Evolutionary conservation across 2,888 invertebrate genomes (phyloP).

Genomic region (Lithophane semibrunnea): DNA sequence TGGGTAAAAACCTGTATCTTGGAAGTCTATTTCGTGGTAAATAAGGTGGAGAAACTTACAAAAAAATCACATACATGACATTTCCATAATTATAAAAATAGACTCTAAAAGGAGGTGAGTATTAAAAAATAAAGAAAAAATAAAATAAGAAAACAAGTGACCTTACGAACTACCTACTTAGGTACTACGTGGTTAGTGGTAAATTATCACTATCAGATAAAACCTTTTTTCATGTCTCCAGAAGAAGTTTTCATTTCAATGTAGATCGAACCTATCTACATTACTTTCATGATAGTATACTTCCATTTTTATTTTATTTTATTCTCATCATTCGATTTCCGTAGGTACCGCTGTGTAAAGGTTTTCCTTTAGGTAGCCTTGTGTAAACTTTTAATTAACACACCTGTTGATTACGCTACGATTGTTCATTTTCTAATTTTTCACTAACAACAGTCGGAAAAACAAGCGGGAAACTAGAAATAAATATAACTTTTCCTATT

Average conservation of each 20-base stretch:
- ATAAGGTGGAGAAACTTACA: too few species aligned
- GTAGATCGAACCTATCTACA: neutral
- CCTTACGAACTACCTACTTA: too few species aligned
- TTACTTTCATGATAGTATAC: neutral
- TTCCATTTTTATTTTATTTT: too few species aligned
- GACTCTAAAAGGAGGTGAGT: neutral
- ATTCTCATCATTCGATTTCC: too few species aligned
- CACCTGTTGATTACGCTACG: neutral
- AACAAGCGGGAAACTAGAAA: conserved; percentile 34
- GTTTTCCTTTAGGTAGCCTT: too few species aligned
- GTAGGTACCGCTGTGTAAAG: neutral
- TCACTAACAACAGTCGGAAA: neutral
- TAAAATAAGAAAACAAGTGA: too few species aligned
- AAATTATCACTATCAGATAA: neutral
- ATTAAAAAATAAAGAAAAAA: neutral
- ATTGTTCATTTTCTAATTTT: conserved; percentile 15
- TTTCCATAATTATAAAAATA: neutral
- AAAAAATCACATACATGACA: neutral
- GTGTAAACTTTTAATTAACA: conserved; percentile 13
- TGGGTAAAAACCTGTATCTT: too few species aligned
- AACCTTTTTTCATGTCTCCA: neutral
- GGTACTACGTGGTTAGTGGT: neutral
- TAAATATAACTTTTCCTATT: conserved; percentile 34
- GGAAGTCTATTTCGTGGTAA: too few species aligned
- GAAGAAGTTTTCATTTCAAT: neutral